Conservation (phyloP, 2,888 invertebrate species). For the Nowickia ferox region DNA sequence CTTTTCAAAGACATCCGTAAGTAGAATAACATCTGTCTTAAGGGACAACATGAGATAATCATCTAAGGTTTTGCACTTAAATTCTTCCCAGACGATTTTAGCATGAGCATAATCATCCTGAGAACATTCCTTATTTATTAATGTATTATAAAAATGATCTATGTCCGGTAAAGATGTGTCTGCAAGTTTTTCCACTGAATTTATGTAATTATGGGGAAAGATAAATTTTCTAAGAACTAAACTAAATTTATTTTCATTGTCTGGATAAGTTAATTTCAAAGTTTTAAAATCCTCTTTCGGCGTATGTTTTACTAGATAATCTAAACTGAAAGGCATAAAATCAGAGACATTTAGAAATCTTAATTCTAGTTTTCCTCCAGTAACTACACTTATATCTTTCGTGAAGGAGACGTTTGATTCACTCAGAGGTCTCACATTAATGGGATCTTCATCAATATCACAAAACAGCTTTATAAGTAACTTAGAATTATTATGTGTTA, state of each 20-base stretch:
- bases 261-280: conserved; percentile 51
- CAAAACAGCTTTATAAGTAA: conserved; percentile 16
- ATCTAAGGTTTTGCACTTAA: conserved; percentile 73
- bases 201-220: conserved; percentile 23
- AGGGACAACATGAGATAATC: conserved; percentile 77
- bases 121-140: conserved; percentile 58
- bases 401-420: conserved; percentile 75
- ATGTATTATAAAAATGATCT: conserved; percentile 72
- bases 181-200: conserved; percentile 7
- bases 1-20: conserved; percentile 78
- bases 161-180: conserved; percentile 22
- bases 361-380: conserved; percentile 42
- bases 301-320: conserved; percentile 48
- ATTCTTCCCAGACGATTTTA: conserved; percentile 74
- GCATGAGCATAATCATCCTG: conserved; percentile 75
- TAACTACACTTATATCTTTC: conserved; percentile 39
- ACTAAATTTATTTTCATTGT: not conserved
- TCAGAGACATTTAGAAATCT: conserved; percentile 61
- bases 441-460: conserved; percentile 38
- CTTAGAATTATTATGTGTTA: conserved; percentile 13
- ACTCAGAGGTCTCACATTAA: conserved; percentile 75
- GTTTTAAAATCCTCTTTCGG: conserved; percentile 65
- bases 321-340: conserved; percentile 61
- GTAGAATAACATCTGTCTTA: conserved; percentile 75
- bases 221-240: not conserved